phyloP scores from a whole-genome alignment of 2,113 vertebrate genomes.

The Candoia aspera region DNA sequence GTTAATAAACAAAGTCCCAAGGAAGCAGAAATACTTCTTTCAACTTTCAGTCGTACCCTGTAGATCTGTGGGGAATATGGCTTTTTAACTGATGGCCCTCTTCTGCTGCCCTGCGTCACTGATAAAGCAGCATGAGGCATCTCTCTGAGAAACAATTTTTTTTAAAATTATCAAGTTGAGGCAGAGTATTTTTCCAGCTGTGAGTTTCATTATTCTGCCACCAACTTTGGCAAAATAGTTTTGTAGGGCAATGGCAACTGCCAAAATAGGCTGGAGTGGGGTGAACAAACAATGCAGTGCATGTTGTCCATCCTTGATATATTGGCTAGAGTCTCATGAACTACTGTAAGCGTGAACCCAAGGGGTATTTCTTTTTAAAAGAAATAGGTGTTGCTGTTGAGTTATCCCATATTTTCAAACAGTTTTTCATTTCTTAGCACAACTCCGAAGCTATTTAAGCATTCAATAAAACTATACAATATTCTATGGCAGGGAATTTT shows the following conservation, averaged over 20 bases:
- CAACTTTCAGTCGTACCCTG: not conserved
- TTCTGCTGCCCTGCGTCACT: not conserved
- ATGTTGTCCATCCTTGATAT: no score
- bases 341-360: not conserved
- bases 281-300: no score
- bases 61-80: not conserved
- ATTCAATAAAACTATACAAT: not conserved
- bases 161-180: no score
- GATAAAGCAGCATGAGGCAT: no score
- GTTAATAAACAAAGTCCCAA: not conserved
- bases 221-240: no score
- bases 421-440: not conserved
- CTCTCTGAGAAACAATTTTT: no score
- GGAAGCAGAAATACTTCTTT: not conserved
- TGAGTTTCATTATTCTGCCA: no score
- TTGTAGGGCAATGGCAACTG: no score
- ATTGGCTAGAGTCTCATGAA: not conserved
- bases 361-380: not conserved
- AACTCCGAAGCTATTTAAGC: not conserved
- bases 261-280: no score
- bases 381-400: not conserved
- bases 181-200: no score
- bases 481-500: not conserved
- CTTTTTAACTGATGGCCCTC: not conserved
- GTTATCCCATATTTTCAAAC: not conserved